These are phyloP conservation scores for Magallana ariakensis DNA, from an alignment of 1,140 invertebrate species.

Conservation along the genomic window DNA sequence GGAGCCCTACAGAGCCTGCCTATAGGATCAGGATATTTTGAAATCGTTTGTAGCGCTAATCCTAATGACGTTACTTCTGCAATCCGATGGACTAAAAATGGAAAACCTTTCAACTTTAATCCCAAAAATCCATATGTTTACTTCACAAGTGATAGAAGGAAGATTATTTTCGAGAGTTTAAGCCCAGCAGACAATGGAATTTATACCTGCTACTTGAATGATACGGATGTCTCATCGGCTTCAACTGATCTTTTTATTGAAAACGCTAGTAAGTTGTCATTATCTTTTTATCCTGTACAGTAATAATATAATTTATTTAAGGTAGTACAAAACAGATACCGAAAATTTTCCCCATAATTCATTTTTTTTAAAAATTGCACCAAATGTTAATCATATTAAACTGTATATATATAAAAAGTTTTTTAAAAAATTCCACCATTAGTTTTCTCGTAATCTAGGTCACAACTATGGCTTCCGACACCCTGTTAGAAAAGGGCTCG, in stretches of 20 bases:
- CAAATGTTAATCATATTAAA: too few relatives aligned
- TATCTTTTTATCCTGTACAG: not conserved
- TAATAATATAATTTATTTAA: too few relatives aligned
- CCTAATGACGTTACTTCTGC: not conserved
- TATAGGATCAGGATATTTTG: not conserved
- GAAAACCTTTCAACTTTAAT: not conserved
- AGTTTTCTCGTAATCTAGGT: too few relatives aligned
- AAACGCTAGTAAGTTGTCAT: not conserved
- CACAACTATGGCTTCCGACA: too few relatives aligned
- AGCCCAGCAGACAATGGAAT: not conserved
- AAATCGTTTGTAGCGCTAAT: not conserved
- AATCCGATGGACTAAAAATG: slow-evolving; percentile 19
- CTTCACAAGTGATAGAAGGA: not conserved
- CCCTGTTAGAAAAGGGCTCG: too few relatives aligned
- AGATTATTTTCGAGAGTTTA: slow-evolving; percentile 12
- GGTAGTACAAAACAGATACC: too few relatives aligned
- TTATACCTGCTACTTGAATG: not conserved
- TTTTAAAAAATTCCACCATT: too few relatives aligned
- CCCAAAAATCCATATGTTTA: not conserved
- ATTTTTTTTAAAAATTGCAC: too few relatives aligned
- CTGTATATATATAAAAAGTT: too few relatives aligned
- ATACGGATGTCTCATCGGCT: not conserved
- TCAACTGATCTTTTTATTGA: slow-evolving; percentile 9
- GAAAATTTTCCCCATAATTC: too few relatives aligned
- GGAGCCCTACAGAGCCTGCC: not conserved